Conservation (phyloP, 1,140 invertebrate genomes). For the Sycobia sp. region DNA sequence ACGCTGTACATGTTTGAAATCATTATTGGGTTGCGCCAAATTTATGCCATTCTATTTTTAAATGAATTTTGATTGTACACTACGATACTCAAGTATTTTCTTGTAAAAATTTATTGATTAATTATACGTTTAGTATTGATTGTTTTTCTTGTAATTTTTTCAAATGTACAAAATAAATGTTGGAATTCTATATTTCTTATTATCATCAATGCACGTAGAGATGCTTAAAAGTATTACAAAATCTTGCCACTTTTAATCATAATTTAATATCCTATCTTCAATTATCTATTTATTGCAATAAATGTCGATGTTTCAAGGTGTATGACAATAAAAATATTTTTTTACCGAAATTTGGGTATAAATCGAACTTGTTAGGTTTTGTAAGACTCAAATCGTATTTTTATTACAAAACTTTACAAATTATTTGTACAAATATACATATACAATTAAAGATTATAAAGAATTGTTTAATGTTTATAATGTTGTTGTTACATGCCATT, state of each 20-base stretch:
- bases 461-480: conserved; percentile 24
- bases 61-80: no score
- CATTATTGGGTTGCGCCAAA: no score
- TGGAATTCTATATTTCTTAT: neutral
- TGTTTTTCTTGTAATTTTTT: no score
- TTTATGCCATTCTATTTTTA: neutral
- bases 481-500: conserved; percentile 40
- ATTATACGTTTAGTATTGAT: no score
- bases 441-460: conserved; percentile 23
- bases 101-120: no score
- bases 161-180: conserved; percentile 9
- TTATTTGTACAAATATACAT: conserved; percentile 26
- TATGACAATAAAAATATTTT: conserved; percentile 10
- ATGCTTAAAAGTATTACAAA: conserved; percentile 16
- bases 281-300: neutral
- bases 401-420: conserved; percentile 16
- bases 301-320: neutral
- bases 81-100: no score
- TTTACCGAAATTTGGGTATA: conserved; percentile 2
- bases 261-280: conserved; percentile 10
- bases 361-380: neutral
- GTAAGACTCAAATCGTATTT: conserved; percentile 9
- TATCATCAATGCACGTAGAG: neutral
- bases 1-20: no score
- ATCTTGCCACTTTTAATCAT: conserved; percentile 10